Percentiles rank a stretch among this genome's conserved stretches.
These are phyloP conservation scores for Epizoanthus fatuus DNA, from an alignment of 92 coral and sea anemone genomes.

Conservation along the genomic window DNA sequence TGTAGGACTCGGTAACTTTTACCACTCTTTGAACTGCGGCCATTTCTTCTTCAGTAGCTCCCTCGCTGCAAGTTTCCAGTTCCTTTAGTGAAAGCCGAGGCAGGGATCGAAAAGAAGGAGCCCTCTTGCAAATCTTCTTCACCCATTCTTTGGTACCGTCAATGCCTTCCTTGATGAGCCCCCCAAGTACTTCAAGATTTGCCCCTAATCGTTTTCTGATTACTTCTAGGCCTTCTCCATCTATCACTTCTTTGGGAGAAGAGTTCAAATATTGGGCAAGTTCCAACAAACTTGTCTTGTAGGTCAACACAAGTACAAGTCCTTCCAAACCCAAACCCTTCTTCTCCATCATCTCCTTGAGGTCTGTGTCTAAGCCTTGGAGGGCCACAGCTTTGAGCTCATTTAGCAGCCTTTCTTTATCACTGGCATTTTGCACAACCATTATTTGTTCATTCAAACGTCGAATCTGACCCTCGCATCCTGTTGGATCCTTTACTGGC, in stretches of 20 bases:
- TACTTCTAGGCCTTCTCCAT: conserved; percentile 34
- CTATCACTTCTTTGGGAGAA: conserved; percentile 11
- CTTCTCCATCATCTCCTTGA: conserved; percentile 32
- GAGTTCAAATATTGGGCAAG: conserved; percentile 53
- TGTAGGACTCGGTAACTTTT: conserved; percentile 25
- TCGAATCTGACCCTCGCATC: conserved; percentile 64
- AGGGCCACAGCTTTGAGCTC: conserved; percentile 27
- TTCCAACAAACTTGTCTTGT: conserved; percentile 42
- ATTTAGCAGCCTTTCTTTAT: conserved; percentile 28
- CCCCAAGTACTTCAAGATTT: conserved; percentile 73
- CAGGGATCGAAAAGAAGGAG: conserved; percentile 54
- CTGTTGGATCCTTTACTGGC: conserved; percentile 34
- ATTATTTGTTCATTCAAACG: conserved; percentile 30
- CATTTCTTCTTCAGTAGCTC: conserved; percentile 50
- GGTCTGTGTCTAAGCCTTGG: conserved; percentile 48
- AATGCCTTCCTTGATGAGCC: conserved; percentile 44
- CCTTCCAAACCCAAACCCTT: conserved; percentile 58
- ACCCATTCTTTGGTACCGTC: conserved; percentile 50
- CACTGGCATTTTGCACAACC: conserved; percentile 20
- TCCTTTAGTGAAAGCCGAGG: conserved; percentile 3
- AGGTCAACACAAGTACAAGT: conserved; percentile 55
- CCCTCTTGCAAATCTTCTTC: conserved; percentile 8
- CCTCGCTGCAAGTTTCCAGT: conserved; percentile 18
- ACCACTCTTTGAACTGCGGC: conserved; percentile 35
- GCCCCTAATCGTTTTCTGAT: conserved; percentile 53